Conservation (phyloP, 1,140 invertebrate genomes). For the Ruditapes philippinarum region DNA sequence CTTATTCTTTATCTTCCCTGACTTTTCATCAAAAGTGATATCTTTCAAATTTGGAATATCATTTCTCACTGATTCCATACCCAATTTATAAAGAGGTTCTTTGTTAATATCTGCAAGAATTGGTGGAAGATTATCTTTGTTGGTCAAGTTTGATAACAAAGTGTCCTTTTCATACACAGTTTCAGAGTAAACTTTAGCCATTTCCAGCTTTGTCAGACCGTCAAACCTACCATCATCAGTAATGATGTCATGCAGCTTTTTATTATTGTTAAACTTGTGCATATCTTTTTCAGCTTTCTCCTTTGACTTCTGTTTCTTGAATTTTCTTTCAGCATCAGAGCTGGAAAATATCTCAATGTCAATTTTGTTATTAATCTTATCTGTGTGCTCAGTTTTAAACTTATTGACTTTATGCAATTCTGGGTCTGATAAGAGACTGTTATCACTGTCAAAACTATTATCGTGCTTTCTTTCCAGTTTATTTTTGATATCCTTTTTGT, state of each 20-base stretch:
- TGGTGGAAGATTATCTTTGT: constrained; percentile 63
- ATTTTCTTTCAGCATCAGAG: constrained; percentile 41
- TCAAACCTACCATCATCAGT: constrained; percentile 44
- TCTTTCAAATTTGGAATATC: constrained; percentile 61
- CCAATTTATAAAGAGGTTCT: constrained; percentile 61
- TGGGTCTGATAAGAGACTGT: constrained; percentile 40
- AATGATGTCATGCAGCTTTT: constrained; percentile 54
- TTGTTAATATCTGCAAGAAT: constrained; percentile 47
- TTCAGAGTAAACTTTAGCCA: constrained; percentile 44
- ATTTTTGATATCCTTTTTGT: constrained; percentile 43
- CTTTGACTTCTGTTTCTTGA: constrained; percentile 52
- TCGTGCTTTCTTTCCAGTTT: constrained; percentile 1
- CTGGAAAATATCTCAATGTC: constrained; percentile 13
- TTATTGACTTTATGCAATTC: constrained; percentile 3
- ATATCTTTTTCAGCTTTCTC: constrained; percentile 44
- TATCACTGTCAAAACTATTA: constrained; percentile 50
- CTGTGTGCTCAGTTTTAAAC: not conserved
- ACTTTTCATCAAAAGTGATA: constrained; percentile 45
- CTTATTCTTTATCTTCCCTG: constrained; percentile 65
- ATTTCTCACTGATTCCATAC: constrained; percentile 52
- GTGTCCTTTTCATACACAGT: constrained; percentile 60
- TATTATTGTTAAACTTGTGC: constrained; percentile 48
- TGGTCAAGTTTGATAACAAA: constrained; percentile 54
- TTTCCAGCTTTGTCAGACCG: constrained; percentile 48
- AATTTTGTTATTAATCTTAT: constrained; percentile 39